Base-by-base conservation (phyloP, 2,113 vertebrate genomes). In the Saimiri boliviensis region DNA sequence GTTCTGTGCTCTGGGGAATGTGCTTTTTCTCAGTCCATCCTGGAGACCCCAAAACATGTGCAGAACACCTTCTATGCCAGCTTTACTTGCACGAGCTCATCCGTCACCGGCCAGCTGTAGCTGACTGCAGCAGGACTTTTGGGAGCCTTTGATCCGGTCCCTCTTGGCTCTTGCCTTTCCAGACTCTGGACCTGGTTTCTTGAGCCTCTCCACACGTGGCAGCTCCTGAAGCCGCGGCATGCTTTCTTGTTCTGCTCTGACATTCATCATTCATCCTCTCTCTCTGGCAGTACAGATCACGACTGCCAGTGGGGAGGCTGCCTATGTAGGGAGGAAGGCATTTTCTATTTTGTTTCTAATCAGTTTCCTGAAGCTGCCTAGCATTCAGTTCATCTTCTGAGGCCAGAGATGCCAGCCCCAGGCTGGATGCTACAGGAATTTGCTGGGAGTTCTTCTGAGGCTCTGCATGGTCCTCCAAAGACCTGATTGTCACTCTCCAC, bases 141-240 rank as follows among this genome's bases (percentile, higher is more conserved):
- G 1, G 9, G 74, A 20, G 88, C 77, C 87, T 94, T 96, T 93
- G 91, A 85, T 77, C 80, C 42, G 68, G 63, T 42, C 27, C 68
- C 84, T 77, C 32, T 52, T 20, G 7, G 86, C 86, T 80, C 70
- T 8, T n/a, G 85, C 47, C 74, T 85, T 74, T 80, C 70, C 68
- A 88, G 91, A 66, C 68, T 86, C 96, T 80, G 89, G 32, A 74
- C 80, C 73, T 86, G 8, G 76, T 76, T 93, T 86, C 83, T 93
- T 10, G n/a, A 86, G 37, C 40, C 23, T 94, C 47, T 89, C n/a
- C 9, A 47, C 92, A 92, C 54, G 73, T 19, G 54, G 70, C n/a
- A 17, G 35, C 35, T 49, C 19, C 16, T 2, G 0, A 9, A 27
- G 47, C 17, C 30, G 9, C 6, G 21, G 21, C 1, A 0, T 23